Conservation (phyloP, 2,888 invertebrate species). For the Orgyia antiqua region DNA sequence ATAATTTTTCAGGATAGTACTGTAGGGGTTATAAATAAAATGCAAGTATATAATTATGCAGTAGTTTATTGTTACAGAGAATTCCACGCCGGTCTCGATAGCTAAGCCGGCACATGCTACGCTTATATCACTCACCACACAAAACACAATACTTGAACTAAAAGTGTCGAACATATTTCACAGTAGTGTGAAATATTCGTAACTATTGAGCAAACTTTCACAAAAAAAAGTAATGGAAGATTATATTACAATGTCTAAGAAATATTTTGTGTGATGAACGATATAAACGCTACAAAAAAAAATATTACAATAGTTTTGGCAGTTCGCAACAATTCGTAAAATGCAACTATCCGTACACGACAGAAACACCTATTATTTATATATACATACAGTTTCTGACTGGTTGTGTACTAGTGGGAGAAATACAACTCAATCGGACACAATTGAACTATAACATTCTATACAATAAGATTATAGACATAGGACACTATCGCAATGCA, state of each 20-base stretch:
- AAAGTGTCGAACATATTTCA: no score
- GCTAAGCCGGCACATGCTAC: slow-evolving; percentile 43
- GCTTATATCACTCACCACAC: slow-evolving; percentile 29
- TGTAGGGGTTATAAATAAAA: no score
- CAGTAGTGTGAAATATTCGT: slow-evolving; percentile 4
- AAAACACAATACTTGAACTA: slow-evolving; percentile 10
- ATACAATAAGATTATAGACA: slow-evolving; percentile 38
- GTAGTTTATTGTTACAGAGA: slow-evolving; percentile 72
- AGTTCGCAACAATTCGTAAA: slow-evolving; percentile 75
- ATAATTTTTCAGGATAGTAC: no score
- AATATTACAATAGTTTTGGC: slow-evolving; percentile 73
- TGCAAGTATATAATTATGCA: slow-evolving; percentile 54
- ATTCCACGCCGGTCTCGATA: slow-evolving; percentile 42
- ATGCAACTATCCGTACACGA: slow-evolving; percentile 64
- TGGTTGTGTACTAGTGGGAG: slow-evolving; percentile 28
- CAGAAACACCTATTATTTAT: slow-evolving; percentile 51
- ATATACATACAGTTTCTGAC: slow-evolving; percentile 58
- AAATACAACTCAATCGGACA: slow-evolving; percentile 40
- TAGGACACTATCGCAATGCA: slow-evolving; percentile 36
- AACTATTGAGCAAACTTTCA: slow-evolving; percentile 15
- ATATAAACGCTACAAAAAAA: slow-evolving; percentile 50
- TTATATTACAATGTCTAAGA: no score
- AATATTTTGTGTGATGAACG: slow-evolving; percentile 33
- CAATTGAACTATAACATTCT: slow-evolving; percentile 41
- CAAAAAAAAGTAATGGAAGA: slow-evolving; percentile 8